Evolutionary conservation across 2,797 vertebrate genomes (phyloP).

Genomic region (Chelmon rostratus): DNA sequence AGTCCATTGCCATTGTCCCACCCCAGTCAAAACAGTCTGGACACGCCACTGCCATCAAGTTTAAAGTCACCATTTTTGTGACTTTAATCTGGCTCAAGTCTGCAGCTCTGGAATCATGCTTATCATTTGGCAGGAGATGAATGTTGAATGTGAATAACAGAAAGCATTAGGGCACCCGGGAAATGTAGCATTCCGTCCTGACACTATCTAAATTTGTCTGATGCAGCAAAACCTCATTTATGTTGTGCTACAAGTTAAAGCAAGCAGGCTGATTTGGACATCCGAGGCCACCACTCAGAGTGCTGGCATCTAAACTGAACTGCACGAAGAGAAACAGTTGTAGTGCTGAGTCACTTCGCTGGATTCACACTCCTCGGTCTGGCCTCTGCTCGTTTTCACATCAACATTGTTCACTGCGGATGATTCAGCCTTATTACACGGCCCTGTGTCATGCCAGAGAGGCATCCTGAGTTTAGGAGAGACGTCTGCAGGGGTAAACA

Average conservation of each 20-base stretch:
- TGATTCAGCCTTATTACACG: slow-evolving; percentile 65
- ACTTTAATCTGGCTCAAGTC: not conserved
- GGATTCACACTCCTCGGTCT: slow-evolving; percentile 59
- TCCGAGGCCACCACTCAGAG: slow-evolving; percentile 12
- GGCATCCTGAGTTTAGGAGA: slow-evolving; percentile 55
- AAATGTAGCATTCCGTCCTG: not conserved
- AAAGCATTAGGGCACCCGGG: not conserved
- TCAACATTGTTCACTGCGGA: slow-evolving; percentile 44
- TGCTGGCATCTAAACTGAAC: slow-evolving; percentile 38
- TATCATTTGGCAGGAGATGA: not conserved
- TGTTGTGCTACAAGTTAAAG: slow-evolving; percentile 20
- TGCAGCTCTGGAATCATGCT: not conserved
- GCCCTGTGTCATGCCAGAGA: slow-evolving; percentile 46
- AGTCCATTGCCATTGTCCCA: too few relatives aligned
- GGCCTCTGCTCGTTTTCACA: slow-evolving; percentile 58
- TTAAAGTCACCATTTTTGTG: not conserved
- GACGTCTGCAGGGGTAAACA: slow-evolving; percentile 74
- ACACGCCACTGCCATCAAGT: not conserved
- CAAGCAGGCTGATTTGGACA: slow-evolving; percentile 27
- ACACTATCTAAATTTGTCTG: not conserved
- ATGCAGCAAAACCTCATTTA: slow-evolving; percentile 6
- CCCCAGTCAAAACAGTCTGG: too few relatives aligned
- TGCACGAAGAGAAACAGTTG: slow-evolving; percentile 53
- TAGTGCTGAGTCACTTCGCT: slow-evolving; percentile 62
- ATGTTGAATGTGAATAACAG: not conserved